Percentiles rank a stretch among this genome's conserved stretches.
These are phyloP conservation scores for Ictalurus furcatus DNA, from an alignment of 2,113 vertebrate genomes.

Conservation along the genomic window DNA sequence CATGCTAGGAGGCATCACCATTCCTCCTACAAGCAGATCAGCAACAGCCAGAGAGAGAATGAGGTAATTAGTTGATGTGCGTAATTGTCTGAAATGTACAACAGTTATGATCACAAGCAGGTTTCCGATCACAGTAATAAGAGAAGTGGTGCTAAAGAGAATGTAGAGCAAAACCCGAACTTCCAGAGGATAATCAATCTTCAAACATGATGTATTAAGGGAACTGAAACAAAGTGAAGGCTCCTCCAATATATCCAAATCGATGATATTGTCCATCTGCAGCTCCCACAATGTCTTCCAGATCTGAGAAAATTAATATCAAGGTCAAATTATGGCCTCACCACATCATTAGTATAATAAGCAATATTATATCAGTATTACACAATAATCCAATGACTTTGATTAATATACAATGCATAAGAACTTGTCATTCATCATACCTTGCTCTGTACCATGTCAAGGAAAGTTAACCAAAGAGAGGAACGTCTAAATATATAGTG, in stretches of 20 bases:
- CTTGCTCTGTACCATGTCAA: too few species aligned
- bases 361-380: neutral
- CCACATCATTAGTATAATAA: neutral
- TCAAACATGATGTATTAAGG: too few species aligned
- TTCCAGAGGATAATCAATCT: constrained; percentile 46
- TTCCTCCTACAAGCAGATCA: constrained; percentile 77
- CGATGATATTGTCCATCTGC: constrained; percentile 37
- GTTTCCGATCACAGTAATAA: constrained; percentile 78
- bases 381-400: neutral
- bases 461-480: too few species aligned
- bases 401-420: neutral
- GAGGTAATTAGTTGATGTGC: constrained; percentile 77
- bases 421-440: neutral
- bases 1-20: constrained; percentile 83
- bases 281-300: neutral
- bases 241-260: neutral
- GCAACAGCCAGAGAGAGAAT: constrained; percentile 64
- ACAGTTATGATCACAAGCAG: constrained; percentile 71
- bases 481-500: neutral
- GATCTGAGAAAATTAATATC: neutral
- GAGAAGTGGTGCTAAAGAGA: constrained; percentile 70
- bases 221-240: too few species aligned
- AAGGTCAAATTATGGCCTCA: neutral
- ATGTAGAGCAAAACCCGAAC: constrained; percentile 70
- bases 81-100: constrained; percentile 57